phyloP scores from a whole-genome alignment of 2,888 invertebrate species.

The Latrodectus elegans region DNA sequence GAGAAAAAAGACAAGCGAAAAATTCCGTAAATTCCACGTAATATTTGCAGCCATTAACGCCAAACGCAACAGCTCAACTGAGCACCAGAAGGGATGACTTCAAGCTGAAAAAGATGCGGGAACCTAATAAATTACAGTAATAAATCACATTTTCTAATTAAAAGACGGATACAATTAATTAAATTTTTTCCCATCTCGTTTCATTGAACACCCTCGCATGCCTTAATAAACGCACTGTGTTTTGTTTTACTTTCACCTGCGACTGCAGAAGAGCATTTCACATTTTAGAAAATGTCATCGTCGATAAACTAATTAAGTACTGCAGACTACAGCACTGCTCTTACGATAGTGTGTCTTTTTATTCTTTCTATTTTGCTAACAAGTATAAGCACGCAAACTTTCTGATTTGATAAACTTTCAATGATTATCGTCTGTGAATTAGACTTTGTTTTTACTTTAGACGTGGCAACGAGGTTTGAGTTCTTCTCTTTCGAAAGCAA shows the following conservation, averaged over 20 bases:
- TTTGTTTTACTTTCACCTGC: not conserved
- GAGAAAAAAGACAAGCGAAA: not conserved
- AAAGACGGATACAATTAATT: conserved; percentile 49
- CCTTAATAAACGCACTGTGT: not conserved
- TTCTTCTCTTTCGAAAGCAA: not conserved
- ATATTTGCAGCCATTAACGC: not conserved
- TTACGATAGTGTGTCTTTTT: not conserved
- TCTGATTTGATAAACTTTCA: not conserved
- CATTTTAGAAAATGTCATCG: conserved; percentile 22
- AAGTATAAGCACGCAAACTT: not conserved
- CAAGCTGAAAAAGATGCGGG: not conserved
- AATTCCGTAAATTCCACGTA: not conserved
- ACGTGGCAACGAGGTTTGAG: not conserved
- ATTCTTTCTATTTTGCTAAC: not conserved
- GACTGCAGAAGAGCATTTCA: not conserved
- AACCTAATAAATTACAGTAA: conserved; percentile 24
- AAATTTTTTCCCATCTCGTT: conserved; percentile 16
- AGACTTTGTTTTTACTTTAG: not conserved
- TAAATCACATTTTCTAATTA: conserved; percentile 57
- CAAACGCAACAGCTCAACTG: not conserved
- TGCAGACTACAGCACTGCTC: not conserved
- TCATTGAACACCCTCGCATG: not conserved
- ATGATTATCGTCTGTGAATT: not conserved
- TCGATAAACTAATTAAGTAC: conserved; percentile 38
- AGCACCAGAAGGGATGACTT: conserved; percentile 1